Evolutionary conservation across 1,140 invertebrate species (phyloP).

Genomic region (Acromyrmex heyeri): DNA sequence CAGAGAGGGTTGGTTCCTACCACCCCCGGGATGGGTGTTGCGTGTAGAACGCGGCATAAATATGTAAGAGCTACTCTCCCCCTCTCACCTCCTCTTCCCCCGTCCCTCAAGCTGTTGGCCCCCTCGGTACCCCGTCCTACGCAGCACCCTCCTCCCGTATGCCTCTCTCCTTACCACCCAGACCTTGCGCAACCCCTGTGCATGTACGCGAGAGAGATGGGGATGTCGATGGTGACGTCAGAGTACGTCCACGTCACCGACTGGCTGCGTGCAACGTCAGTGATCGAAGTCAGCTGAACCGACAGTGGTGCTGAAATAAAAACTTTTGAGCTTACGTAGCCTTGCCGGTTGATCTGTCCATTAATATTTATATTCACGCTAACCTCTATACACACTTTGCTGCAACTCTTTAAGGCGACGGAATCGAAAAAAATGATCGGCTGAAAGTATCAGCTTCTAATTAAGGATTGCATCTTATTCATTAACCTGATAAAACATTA

Average conservation of each 20-base stretch:
- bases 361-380: conserved; percentile 80
- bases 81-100: not conserved
- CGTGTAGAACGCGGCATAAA: conserved; percentile 82
- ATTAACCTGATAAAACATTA: not conserved
- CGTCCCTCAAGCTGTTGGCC: conserved; percentile 71
- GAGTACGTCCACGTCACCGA: conserved; percentile 78
- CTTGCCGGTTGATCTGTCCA: conserved; percentile 62
- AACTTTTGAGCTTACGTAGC: not conserved
- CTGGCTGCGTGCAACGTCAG: conserved; percentile 82
- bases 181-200: conserved; percentile 80
- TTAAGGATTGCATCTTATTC: not conserved
- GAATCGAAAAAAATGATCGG: not conserved
- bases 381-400: not conserved
- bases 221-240: conserved; percentile 72
- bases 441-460: not conserved
- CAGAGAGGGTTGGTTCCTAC: conserved; percentile 71
- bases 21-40: conserved; percentile 74
- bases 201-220: conserved; percentile 69
- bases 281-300: conserved; percentile 85
- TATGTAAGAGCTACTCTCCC: conserved; percentile 86
- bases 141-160: conserved; percentile 43
- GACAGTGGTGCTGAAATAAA: conserved; percentile 41
- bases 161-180: conserved; percentile 66
- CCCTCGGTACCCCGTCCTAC: conserved; percentile 74
- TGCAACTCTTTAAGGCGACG: not conserved